These are phyloP conservation scores for Acanthurus leucopareius DNA, from an alignment of 2,797 vertebrate genomes.

Conservation along the genomic window DNA sequence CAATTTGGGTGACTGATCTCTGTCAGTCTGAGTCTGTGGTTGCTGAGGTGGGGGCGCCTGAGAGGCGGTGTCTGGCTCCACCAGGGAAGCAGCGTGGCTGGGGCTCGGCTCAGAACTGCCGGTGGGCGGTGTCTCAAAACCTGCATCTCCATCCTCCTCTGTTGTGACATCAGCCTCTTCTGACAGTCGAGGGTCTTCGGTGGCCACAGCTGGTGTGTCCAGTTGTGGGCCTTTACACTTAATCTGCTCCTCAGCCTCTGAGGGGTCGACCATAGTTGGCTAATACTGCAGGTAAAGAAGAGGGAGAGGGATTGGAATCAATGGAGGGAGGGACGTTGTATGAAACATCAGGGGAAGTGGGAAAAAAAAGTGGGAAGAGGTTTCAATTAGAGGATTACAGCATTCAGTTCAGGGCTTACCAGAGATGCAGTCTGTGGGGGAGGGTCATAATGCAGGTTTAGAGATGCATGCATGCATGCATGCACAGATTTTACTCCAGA, in stretches of 20 bases:
- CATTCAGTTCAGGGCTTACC: slow-evolving; percentile 64
- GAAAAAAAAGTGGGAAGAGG: slow-evolving; percentile 50
- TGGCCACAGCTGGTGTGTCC: slow-evolving; percentile 68
- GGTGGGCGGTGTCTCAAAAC: slow-evolving; percentile 75
- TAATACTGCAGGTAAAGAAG: slow-evolving; percentile 55
- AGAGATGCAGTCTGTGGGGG: slow-evolving; percentile 68
- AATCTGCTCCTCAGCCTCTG: slow-evolving; percentile 85
- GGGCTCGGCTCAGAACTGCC: slow-evolving; percentile 78
- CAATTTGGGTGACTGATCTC: slow-evolving; percentile 87
- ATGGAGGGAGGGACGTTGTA: slow-evolving; percentile 14
- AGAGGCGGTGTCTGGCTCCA: slow-evolving; percentile 20
- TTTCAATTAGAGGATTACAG: slow-evolving; percentile 74
- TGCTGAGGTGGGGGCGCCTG: slow-evolving; percentile 37
- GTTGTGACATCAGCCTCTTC: slow-evolving; percentile 78
- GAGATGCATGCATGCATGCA: slow-evolving; percentile 72
- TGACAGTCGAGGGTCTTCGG: slow-evolving; percentile 72
- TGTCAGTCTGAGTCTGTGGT: slow-evolving; percentile 59
- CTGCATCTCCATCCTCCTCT: slow-evolving; percentile 76
- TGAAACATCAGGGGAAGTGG: slow-evolving; percentile 36
- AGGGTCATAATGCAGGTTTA: slow-evolving; percentile 58
- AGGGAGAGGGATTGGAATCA: not conserved
- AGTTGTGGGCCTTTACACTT: slow-evolving; percentile 78
- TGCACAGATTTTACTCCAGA: slow-evolving; percentile 76
- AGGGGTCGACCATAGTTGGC: slow-evolving; percentile 88
- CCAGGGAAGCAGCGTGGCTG: slow-evolving; percentile 51